Percentiles rank a stretch among this genome's conserved stretches.
Evolutionary conservation across 2,113 vertebrate species (phyloP).

Genomic region (Cavia porcellus): DNA sequence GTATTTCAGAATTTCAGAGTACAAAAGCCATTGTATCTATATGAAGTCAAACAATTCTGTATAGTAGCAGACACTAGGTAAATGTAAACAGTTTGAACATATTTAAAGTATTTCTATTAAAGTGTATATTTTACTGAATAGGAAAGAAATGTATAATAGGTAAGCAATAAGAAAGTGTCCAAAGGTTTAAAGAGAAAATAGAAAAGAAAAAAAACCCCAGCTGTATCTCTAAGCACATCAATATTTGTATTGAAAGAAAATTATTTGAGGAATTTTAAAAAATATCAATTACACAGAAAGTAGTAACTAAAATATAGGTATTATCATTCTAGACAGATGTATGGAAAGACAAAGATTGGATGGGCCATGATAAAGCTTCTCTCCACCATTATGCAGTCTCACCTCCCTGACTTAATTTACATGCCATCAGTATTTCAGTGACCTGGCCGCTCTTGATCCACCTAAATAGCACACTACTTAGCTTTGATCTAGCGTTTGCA

Average conservation of each 20-base stretch:
- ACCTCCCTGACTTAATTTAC: neutral
- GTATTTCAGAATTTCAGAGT: conserved; percentile 16
- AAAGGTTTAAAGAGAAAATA: neutral
- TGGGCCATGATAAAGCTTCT: neutral
- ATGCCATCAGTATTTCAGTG: neutral
- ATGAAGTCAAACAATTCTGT: neutral
- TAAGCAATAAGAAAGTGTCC: neutral
- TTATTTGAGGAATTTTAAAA: neutral
- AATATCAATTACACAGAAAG: neutral
- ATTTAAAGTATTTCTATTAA: neutral
- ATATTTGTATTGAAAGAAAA: neutral
- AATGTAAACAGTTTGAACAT: neutral
- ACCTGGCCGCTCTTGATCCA: neutral
- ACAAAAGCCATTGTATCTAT: neutral
- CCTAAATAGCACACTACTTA: neutral
- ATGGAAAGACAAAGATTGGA: neutral
- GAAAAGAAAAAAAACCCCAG: too few species aligned
- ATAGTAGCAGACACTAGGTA: neutral
- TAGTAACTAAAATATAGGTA: neutral
- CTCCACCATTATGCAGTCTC: neutral
- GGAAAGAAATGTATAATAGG: too few species aligned
- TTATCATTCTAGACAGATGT: neutral
- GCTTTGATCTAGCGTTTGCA: neutral
- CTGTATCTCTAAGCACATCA: neutral
- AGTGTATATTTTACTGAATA: neutral